phyloP scores from a whole-genome alignment of 2,888 invertebrate species.

The Euphydryas editha region DNA sequence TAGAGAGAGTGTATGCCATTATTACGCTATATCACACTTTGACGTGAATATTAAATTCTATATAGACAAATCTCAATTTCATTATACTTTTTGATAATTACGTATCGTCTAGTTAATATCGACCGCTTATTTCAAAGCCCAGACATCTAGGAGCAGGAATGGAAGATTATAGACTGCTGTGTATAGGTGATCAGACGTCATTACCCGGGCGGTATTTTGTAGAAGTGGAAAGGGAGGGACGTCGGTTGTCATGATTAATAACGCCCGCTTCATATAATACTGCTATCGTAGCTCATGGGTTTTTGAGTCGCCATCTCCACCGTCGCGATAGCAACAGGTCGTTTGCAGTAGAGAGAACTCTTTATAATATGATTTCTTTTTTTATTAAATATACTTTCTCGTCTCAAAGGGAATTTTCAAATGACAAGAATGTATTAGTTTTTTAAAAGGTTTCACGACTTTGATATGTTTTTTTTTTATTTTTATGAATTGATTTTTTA shows the following conservation, averaged over 20 bases:
- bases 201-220: slow-evolving; percentile 72
- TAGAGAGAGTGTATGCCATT: too few species aligned
- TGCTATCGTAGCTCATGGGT: slow-evolving; percentile 42
- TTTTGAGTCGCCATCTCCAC: slow-evolving; percentile 47
- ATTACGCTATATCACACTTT: too few species aligned
- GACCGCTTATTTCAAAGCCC: slow-evolving; percentile 31
- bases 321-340: slow-evolving; percentile 74
- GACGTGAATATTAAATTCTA: too few species aligned
- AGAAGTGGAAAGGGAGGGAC: slow-evolving; percentile 69
- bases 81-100: neutral
- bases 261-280: slow-evolving; percentile 64
- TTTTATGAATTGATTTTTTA: too few species aligned
- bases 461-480: neutral
- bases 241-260: slow-evolving; percentile 79
- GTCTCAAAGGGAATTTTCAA: slow-evolving; percentile 54
- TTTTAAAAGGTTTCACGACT: slow-evolving; percentile 6
- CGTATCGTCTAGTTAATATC: neutral
- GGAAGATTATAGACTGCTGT: slow-evolving; percentile 75
- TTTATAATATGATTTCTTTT: slow-evolving; percentile 60
- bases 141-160: slow-evolving; percentile 56
- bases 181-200: slow-evolving; percentile 77
- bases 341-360: slow-evolving; percentile 54
- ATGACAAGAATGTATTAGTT: slow-evolving; percentile 55
- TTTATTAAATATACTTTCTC: slow-evolving; percentile 40
- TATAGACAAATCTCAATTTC: neutral